Evolutionary conservation across 2,888 invertebrate genomes (phyloP).

Genomic region (Drosophila paranaensis): DNA sequence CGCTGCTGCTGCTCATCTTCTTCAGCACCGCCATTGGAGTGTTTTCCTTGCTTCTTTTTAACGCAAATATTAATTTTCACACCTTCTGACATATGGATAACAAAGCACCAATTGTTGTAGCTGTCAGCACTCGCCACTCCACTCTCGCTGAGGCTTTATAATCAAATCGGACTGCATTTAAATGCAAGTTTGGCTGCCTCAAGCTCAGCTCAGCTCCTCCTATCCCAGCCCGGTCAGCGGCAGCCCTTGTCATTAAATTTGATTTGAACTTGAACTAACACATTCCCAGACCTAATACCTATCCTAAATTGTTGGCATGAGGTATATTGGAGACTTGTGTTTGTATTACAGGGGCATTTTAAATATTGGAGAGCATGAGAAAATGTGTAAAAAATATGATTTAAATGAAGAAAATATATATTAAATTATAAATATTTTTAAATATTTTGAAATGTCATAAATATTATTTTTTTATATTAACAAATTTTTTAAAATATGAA

Average conservation of each 20-base stretch:
- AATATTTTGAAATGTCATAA: no score
- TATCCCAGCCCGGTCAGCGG: neutral
- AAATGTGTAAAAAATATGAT: neutral
- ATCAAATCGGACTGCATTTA: constrained; percentile 65
- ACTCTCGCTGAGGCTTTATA: constrained; percentile 23
- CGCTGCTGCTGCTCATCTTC: constrained; percentile 9
- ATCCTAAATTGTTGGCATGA: no score
- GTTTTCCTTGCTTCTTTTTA: constrained; percentile 21
- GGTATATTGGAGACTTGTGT: neutral
- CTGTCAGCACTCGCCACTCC: constrained; percentile 10
- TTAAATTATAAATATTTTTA: no score
- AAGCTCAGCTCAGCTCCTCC: constrained; percentile 18
- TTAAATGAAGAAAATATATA: no score
- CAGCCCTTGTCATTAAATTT: constrained; percentile 3
- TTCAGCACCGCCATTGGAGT: constrained; percentile 12
- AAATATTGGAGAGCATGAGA: neutral
- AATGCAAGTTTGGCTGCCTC: constrained; percentile 44
- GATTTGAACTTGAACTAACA: constrained; percentile 42
- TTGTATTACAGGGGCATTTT: neutral
- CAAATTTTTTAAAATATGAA: no score
- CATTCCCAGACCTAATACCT: neutral
- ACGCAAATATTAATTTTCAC: constrained; percentile 75
- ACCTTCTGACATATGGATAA: constrained; percentile 55
- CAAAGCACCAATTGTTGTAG: constrained; percentile 43
- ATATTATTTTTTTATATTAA: no score